Evolutionary conservation across 2,888 invertebrate species (phyloP), one percentile per base, ranked within the genome.

Genomic region (Mythimna loreyi): DNA sequence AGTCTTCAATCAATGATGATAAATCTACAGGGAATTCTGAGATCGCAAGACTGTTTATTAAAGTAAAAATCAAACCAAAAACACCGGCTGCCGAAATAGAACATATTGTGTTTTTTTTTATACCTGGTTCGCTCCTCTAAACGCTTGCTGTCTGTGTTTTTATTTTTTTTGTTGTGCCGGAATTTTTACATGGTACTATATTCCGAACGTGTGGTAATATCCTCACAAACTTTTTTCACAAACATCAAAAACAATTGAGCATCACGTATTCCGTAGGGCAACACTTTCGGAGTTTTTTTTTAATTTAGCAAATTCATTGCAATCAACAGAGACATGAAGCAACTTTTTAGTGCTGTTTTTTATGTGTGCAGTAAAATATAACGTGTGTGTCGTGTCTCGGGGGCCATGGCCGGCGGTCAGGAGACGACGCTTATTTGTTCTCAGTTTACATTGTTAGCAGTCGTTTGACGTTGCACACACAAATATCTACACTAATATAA

Each of bases 271-370:
- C 72, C 78, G 40, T 40, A 45, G 67, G 59, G 67, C 40, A 55
- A 62, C 59, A 67, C 76, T 65, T 67, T 58, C 8, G 25, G 52
- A 16, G 57, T 30, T 23, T 49, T 25, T 62, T 65, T 77, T 80
- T 71, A 77, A 73, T 84, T 82, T 79, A 13, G 63, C 25, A 68
- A 82, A 80, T 80, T 84, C 60, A 30, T 66, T 77, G 82, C 82
- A 80, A 80, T 82, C 65, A 70, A 68, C 77, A 53, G 49, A 56
- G 60, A 67, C 72, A 69, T 49, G 72, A 55, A 61, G 68, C 64
- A 73, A 80, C 58, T 79, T 78, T 78, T 75, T 58, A 67, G 49
- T 59, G 52, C 59, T 77, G 60, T 77, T 77, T 77, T 82, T 77
- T 77, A 67, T 80, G 67, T 50, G 21, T 50, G 67, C 59, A 57